Evolutionary conservation across 2,797 vertebrate species (phyloP), one percentile per base, ranked within the genome.

Genomic region (Sparidentex hasta): DNA sequence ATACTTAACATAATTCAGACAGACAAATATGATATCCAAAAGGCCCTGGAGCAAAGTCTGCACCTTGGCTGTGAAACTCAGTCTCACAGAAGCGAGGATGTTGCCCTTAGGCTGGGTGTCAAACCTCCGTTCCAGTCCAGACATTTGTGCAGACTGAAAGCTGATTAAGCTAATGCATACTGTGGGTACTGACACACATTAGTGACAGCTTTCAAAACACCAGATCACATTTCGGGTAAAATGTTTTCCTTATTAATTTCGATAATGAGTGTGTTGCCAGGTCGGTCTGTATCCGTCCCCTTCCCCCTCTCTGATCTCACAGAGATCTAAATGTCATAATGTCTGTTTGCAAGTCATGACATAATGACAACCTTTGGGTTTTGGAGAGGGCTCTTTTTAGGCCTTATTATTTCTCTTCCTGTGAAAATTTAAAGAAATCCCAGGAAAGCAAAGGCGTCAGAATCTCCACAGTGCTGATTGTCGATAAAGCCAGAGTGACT

Each of bases 121-220:
- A 86, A 78, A 73, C 65, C 78, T 78, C 70, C 74, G 56, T 76
- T 76, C 63, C 64, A 72, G 63, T 74, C 68, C 73, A 88, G 81
- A 90, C 75, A 77, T 74, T 65, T 75, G 68, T 73, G 67, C 71
- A 85, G 69, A 56, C 81, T 80, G 78, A 87, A 81, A 75, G 76
- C 81, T 88, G 85, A 87, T 91, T 85, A 82, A 80, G 79, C 81
- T 80, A 89, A 87, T 88, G 81, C 74, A 86, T 72, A 74, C 23
- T 51, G 59, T 74, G 74, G 52, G 84, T 73, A 83, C 59, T 77
- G 79, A 85, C 77, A 82, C 79, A 88, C 79, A 88, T 92, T 88
- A 89, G 79, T 76, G 62, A 76, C 88, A 93, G 90, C 88, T 91
- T 84, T 93, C 85, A 92, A 93, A 93, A 93, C 88, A 93, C 51